Base-by-base conservation (phyloP, 53 echinoderm and acorn worm genomes). In the Crossaster papposus region DNA sequence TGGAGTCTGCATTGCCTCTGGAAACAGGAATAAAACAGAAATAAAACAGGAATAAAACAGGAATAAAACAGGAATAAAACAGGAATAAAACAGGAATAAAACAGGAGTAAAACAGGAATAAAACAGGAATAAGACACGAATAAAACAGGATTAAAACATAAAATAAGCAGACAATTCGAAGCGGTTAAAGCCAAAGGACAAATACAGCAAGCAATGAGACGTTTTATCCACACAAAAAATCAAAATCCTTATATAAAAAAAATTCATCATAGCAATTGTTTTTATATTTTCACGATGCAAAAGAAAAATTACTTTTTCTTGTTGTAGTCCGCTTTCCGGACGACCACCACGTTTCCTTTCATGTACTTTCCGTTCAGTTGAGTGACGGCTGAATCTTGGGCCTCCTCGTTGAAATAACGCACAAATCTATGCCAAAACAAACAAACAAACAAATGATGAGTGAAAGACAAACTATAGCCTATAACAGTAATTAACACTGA, bases 301-400 rank as follows among this genome's bases (percentile, higher is more conserved):
- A 5, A 28, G 79, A 14, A 52, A 23, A 38, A 14, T 85, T 85
- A 85, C 85, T 74, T 85, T 33, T 74, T 85, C 44, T 85, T 85
- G 20, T 85, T 85, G 20, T 54, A 74, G 22, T 83, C 83, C 1
- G 90, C 90, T 33, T 83, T 90, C 54, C 64, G 70, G 50, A 90
- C 90, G 7, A 65, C 12, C 50, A 90, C 68, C 8, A 38, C 83
- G 2, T 90, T 90, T 9, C 90, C 90, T 30, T 83, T 81, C 23
- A 90, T 52, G 51, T 83, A 90, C n/a, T 90, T 90, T 2, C 90
- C 90, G 18, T 36, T 68, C 26, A 83, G 63, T 50, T 90, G 83
- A 28, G 55, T 51, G 2, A 44, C 83, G 7, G 90, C 90, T 12
- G 62, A 30, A 26, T 90, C 83, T 24, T 83, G 83, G 0, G 64